Evolutionary conservation across 2,113 vertebrate species (phyloP).

Genomic region (Saimiri boliviensis): DNA sequence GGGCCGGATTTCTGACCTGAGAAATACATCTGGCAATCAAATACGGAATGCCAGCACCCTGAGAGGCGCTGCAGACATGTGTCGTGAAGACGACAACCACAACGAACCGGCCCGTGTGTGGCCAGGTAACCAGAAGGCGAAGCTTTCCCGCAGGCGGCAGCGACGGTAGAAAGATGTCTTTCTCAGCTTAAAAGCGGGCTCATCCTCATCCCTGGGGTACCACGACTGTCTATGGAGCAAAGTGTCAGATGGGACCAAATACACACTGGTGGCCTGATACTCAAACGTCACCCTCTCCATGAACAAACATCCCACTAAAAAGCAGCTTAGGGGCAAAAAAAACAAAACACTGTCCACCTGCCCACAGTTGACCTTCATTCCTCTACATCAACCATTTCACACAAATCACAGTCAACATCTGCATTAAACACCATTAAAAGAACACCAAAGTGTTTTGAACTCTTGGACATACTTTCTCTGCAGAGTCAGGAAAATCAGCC

Average conservation of each 20-base stretch:
- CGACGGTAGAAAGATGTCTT: neutral
- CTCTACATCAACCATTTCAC: constrained; percentile 8
- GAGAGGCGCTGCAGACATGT: neutral
- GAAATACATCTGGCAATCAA: neutral
- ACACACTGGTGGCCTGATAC: neutral
- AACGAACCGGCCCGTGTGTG: neutral
- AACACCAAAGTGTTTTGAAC: neutral
- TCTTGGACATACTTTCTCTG: constrained; percentile 6
- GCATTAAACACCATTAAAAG: constrained; percentile 38
- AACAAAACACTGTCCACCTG: neutral
- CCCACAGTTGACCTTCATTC: neutral
- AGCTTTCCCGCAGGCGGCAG: neutral
- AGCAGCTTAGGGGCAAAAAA: neutral
- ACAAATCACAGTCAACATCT: constrained; percentile 37
- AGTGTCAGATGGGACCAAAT: neutral
- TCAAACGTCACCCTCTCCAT: constrained; percentile 34
- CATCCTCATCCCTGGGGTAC: neutral
- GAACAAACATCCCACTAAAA: neutral
- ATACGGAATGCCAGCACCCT: neutral
- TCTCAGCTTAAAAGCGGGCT: constrained; percentile 3
- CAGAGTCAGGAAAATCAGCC: neutral
- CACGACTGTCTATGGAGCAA: neutral
- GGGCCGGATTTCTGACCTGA: constrained; percentile 18
- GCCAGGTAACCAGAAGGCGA: neutral
- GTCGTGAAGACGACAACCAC: neutral